Percentiles rank a stretch among this genome's conserved stretches.
phyloP scores from a whole-genome alignment of 2,888 invertebrate genomes.

The Resseliella maxima region DNA sequence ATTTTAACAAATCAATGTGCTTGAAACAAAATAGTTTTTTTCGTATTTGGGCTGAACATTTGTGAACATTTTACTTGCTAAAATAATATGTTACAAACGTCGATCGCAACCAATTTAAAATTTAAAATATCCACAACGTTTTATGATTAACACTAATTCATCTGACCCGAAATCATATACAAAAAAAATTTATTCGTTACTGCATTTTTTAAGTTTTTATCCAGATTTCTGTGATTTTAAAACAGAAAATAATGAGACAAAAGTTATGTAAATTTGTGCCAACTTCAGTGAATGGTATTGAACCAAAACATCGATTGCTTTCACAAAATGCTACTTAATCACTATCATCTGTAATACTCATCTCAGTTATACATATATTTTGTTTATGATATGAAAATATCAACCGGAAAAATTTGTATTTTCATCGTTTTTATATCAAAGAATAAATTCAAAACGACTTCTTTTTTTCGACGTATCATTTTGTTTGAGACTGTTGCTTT shows the following conservation, averaged over 20 bases:
- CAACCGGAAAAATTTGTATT: neutral
- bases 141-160: slow-evolving; percentile 47
- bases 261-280: slow-evolving; percentile 4
- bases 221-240: neutral
- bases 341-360: neutral
- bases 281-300: neutral
- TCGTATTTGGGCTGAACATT: neutral
- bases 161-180: neutral
- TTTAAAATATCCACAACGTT: slow-evolving; percentile 27
- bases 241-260: neutral
- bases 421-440: neutral
- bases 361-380: neutral
- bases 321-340: neutral
- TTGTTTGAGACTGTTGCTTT: neutral
- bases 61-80: neutral
- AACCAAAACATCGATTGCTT: neutral
- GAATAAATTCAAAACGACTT: neutral
- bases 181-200: neutral
- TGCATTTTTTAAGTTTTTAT: neutral
- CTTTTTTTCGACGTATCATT: neutral
- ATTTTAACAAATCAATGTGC: neutral
- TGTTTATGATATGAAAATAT: neutral
- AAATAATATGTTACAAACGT: neutral
- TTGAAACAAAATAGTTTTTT: neutral
- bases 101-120: slow-evolving; percentile 26